phyloP scores from a whole-genome alignment of 2,888 invertebrate genomes.

The Geotrupes spiniger region DNA sequence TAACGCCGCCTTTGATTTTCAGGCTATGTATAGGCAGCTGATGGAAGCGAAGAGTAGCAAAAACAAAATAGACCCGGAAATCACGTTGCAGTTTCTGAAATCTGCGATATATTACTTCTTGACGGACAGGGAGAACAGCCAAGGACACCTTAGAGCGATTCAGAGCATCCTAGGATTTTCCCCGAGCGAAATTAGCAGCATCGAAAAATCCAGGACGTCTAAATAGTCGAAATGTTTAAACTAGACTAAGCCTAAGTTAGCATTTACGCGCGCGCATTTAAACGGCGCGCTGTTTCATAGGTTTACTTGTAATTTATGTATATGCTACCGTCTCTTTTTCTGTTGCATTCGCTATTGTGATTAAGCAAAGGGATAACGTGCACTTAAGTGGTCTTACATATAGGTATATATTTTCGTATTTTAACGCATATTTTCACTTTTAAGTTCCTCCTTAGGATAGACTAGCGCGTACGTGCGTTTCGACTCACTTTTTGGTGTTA shows the following conservation, averaged over 20 bases:
- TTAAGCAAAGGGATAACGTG: neutral
- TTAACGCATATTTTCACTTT: neutral
- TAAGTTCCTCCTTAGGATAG: constrained; percentile 14
- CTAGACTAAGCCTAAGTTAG: neutral
- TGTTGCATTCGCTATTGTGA: constrained; percentile 4
- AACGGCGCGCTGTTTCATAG: neutral
- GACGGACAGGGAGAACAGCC: constrained; percentile 84
- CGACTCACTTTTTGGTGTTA: constrained; percentile 12
- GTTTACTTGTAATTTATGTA: neutral
- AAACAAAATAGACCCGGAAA: constrained; percentile 81
- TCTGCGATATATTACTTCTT: constrained; percentile 92
- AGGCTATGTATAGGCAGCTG: constrained; percentile 85
- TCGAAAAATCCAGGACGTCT: constrained; percentile 65
- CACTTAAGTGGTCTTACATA: constrained; percentile 1
- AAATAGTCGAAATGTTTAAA: constrained; percentile 24
- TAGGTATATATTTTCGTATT: neutral
- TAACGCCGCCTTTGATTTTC: constrained; percentile 2
- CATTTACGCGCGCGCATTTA: neutral
- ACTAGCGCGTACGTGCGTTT: too few relatives aligned
- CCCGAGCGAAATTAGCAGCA: constrained; percentile 76
- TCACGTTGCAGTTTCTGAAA: constrained; percentile 87
- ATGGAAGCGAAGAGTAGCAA: constrained; percentile 73
- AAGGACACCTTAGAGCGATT: constrained; percentile 84
- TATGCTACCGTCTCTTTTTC: neutral
- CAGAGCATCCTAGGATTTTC: constrained; percentile 88